Conservation (phyloP, 2,888 invertebrate genomes). For the Cylindroiulus punctatus region DNA sequence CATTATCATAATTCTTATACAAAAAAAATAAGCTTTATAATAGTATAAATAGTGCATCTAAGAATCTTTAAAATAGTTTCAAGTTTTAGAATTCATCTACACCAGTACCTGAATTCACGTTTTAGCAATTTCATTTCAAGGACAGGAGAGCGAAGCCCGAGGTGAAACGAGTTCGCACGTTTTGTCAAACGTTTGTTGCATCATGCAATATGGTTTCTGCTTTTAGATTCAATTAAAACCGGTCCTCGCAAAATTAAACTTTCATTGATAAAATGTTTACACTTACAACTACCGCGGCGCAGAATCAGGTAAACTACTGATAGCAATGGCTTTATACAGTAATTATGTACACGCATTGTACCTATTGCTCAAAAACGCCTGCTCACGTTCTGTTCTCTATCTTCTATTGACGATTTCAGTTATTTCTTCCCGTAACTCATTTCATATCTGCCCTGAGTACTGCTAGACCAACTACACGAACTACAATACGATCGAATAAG, state of each 20-base stretch:
- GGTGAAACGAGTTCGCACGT: neutral
- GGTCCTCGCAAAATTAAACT: neutral
- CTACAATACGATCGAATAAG: neutral
- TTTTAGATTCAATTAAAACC: neutral
- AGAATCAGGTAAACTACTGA: conserved; percentile 40
- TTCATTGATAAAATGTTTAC: conserved; percentile 51
- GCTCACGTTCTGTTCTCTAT: neutral
- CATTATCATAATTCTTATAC: too few relatives aligned
- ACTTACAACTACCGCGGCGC: neutral
- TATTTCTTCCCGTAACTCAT: conserved; percentile 51
- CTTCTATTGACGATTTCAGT: neutral
- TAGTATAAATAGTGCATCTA: too few relatives aligned
- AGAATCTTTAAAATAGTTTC: too few relatives aligned
- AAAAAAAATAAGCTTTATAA: too few relatives aligned
- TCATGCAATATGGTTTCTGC: neutral
- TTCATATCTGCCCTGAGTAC: conserved; percentile 40
- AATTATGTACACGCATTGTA: too few relatives aligned
- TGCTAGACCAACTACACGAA: neutral
- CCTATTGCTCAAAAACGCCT: neutral
- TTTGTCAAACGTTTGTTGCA: neutral
- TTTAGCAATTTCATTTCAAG: neutral
- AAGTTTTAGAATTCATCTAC: too few relatives aligned
- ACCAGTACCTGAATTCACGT: neutral
- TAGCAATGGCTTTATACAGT: neutral
- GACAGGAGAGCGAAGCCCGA: neutral